Evolutionary conservation across 2,113 vertebrate species (phyloP).

Genomic region (Tympanuchus pallidicinctus): DNA sequence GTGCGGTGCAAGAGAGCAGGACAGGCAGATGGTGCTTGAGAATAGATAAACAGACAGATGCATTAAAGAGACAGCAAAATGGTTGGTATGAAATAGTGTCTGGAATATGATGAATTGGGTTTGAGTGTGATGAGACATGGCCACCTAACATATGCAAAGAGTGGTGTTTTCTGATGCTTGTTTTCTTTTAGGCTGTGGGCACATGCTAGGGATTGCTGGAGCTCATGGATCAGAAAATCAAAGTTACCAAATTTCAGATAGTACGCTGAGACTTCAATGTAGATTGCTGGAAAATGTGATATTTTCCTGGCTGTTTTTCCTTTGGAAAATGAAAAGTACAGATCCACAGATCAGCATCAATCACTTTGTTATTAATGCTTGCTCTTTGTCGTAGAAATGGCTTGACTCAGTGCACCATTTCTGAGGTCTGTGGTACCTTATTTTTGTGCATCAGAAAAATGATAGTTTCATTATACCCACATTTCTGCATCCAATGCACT

Average conservation of each 20-base stretch:
- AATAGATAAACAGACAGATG: slow-evolving; percentile 68
- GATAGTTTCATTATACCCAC: not conserved
- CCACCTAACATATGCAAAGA: not conserved
- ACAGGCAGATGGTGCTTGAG: slow-evolving; percentile 66
- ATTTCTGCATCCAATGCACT: not conserved
- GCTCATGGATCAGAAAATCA: not conserved
- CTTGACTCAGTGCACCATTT: not conserved
- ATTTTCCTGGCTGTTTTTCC: not conserved
- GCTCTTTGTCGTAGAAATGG: not conserved
- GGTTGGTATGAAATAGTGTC: not conserved
- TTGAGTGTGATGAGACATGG: not conserved
- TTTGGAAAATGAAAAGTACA: not conserved
- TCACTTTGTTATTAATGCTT: not conserved
- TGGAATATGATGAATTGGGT: slow-evolving; percentile 37
- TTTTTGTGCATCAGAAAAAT: not conserved
- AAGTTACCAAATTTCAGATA: not conserved
- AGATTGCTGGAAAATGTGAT: not conserved
- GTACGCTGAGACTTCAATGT: not conserved
- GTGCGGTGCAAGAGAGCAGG: slow-evolving; percentile 2
- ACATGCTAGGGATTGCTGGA: not conserved
- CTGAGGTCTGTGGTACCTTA: not conserved
- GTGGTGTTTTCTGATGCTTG: not conserved
- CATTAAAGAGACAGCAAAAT: slow-evolving; percentile 35
- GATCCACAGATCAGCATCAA: not conserved
- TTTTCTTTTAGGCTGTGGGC: slow-evolving; percentile 3